These are phyloP conservation scores for Branchipolynoe longqiensis DNA, from an alignment of 2,888 invertebrate genomes.

Conservation along the genomic window DNA sequence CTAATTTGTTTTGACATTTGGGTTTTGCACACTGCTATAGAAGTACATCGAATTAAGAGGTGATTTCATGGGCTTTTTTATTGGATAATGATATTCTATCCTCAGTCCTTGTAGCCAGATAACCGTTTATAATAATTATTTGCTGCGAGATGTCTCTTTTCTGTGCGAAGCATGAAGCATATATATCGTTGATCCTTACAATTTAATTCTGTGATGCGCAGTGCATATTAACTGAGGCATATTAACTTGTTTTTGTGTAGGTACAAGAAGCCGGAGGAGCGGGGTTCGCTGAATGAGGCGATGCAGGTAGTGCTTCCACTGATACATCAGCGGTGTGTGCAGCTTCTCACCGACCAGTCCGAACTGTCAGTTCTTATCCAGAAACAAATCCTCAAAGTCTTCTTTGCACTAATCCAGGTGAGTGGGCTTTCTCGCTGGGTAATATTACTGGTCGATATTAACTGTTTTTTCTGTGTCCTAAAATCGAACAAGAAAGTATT, in stretches of 20 bases:
- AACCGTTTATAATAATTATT: no score
- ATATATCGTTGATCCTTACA: background rate
- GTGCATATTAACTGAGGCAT: background rate
- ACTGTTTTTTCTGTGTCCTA: no score
- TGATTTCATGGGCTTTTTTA: no score
- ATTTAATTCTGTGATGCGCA: background rate
- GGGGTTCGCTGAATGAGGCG: constrained; percentile 94
- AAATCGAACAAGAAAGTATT: no score
- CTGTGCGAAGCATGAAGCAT: background rate
- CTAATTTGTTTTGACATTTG: no score
- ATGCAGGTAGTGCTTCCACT: constrained; percentile 96
- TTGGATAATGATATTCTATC: no score
- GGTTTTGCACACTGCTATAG: no score
- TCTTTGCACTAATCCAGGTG: constrained; percentile 93
- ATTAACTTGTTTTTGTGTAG: constrained; percentile 84
- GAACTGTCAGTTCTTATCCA: constrained; percentile 94
- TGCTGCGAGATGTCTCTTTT: no score
- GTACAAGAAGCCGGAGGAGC: constrained; percentile 94
- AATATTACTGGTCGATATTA: no score
- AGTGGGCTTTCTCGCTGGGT: no score
- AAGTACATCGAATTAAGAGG: no score
- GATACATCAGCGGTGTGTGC: constrained; percentile 87
- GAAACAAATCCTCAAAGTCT: constrained; percentile 96
- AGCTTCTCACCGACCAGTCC: constrained; percentile 90
- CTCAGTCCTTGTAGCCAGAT: no score